Evolutionary conservation across 1,140 invertebrate species (phyloP).

Genomic region (Zaprionus capensis): DNA sequence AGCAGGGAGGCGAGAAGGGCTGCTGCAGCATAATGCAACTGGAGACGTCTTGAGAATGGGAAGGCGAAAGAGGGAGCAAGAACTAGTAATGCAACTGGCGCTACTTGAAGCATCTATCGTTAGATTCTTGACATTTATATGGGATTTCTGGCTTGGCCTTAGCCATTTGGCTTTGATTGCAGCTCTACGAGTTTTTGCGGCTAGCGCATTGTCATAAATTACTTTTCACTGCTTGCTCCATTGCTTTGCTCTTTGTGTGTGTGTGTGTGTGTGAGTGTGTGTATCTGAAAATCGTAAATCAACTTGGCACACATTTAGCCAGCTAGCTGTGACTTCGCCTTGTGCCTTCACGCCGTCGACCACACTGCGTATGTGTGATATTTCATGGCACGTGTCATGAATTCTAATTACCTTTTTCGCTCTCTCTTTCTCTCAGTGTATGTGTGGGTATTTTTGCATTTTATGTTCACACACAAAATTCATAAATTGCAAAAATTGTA

Average conservation of each 20-base stretch:
- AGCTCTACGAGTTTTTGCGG: conserved; percentile 75
- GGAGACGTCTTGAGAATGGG: conserved; percentile 33
- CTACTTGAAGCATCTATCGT: conserved; percentile 68
- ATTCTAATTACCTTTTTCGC: conserved; percentile 77
- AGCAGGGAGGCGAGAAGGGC: not conserved
- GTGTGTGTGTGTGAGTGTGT: conserved; percentile 29
- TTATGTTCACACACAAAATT: conserved; percentile 60
- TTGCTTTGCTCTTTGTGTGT: conserved; percentile 14
- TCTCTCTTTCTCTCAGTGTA: not conserved
- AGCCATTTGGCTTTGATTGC: conserved; percentile 76
- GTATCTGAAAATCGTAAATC: conserved; percentile 80
- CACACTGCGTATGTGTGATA: conserved; percentile 81
- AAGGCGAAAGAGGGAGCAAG: conserved; percentile 11
- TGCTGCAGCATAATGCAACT: conserved; percentile 32
- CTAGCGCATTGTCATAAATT: conserved; percentile 77
- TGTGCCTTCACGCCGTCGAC: conserved; percentile 11
- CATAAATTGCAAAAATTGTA: conserved; percentile 67
- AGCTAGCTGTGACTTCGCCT: conserved; percentile 33
- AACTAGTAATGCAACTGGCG: conserved; percentile 65
- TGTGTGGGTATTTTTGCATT: conserved; percentile 48
- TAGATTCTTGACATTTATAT: conserved; percentile 77
- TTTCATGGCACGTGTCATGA: conserved; percentile 80
- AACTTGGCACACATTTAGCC: conserved; percentile 53
- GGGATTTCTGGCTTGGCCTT: conserved; percentile 71
- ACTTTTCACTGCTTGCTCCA: conserved; percentile 59